Conservation (phyloP, 2,797 vertebrate genomes). For the Falco columbarius region DNA sequence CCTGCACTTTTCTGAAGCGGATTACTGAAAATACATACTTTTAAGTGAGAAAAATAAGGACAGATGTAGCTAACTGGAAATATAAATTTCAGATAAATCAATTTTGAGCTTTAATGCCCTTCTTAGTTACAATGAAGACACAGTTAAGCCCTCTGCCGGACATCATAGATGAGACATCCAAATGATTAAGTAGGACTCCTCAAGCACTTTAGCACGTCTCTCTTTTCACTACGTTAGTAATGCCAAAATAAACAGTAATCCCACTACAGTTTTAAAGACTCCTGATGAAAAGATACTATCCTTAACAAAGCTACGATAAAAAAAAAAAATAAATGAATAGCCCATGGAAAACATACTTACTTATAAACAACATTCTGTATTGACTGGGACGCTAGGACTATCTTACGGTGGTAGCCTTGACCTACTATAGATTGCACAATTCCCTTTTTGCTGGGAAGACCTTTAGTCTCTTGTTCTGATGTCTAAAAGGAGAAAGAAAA, state of each 20-base stretch:
- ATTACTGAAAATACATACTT: not conserved
- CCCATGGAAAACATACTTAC: slow-evolving; percentile 76
- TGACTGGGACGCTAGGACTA: slow-evolving; percentile 95
- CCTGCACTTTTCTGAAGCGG: not conserved
- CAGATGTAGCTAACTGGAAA: not conserved
- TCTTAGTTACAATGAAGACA: not conserved
- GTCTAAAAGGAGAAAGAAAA: slow-evolving; percentile 79
- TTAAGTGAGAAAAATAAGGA: not conserved
- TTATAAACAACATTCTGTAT: slow-evolving; percentile 95
- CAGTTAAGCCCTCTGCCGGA: slow-evolving; percentile 66
- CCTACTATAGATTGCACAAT: slow-evolving; percentile 97
- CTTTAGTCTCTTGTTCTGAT: slow-evolving; percentile 95
- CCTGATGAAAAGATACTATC: not conserved
- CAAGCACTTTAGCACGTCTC: not conserved
- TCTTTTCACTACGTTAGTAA: not conserved
- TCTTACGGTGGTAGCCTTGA: slow-evolving; percentile 98
- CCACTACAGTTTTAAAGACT: not conserved
- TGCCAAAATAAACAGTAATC: not conserved
- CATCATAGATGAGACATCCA: not conserved
- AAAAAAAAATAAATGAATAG: not conserved
- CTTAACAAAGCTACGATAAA: not conserved
- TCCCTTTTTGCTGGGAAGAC: slow-evolving; percentile 96
- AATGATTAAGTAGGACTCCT: not conserved
- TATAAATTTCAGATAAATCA: not conserved
- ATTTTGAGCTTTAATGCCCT: not conserved